Evolutionary conservation across 2,888 invertebrate genomes (phyloP), one percentile per base, ranked within the genome.

Genomic region (Aricia artaxerxes): DNA sequence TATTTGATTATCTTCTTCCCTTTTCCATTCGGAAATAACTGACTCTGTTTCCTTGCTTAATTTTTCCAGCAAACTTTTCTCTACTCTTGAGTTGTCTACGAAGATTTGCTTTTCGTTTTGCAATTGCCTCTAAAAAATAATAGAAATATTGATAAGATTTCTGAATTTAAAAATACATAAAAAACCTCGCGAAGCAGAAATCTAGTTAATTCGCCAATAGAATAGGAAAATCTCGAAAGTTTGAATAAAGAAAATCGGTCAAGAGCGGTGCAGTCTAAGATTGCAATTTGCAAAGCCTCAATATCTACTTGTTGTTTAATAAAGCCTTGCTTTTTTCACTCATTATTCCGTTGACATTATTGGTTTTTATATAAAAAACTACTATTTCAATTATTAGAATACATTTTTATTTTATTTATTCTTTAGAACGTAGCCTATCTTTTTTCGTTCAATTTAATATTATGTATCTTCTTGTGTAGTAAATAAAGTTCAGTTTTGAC

Each of bases 71-170:
- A 88, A 85, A 73, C 81, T 84, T 80, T 87, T 88, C 78, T 94
- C 92, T 0, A 86, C 85, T 4, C 88, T 87, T 72, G 85, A 87
- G 81, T 90, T 86, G 7, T 90, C 88, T 0, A 88, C 82, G 80
- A 89, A 91, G 0, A 91, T 82, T 79, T 88, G 83, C 81, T 92
- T 90, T 80, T 92, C 90, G 9, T 87, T 82, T 85, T 91, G 89
- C 3, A 91, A 86, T 40, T 84, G 87, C 82, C 87, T 84, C 94
- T 94, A 83, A 31, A 87, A 13, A 72, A 9, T 72, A n/a, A 44
- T n/a, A 13, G 31, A 73, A 6, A 44, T 16, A 57, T 16, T 57
- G 16, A 16, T 53, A 57, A 57, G 13, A 57, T 1, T 1, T 57
- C 16, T 57, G 1, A 16, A 16, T 16, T 57, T 16, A 57, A 16